Base-by-base conservation (phyloP, 2,113 vertebrate genomes). In the Strigops habroptila region DNA sequence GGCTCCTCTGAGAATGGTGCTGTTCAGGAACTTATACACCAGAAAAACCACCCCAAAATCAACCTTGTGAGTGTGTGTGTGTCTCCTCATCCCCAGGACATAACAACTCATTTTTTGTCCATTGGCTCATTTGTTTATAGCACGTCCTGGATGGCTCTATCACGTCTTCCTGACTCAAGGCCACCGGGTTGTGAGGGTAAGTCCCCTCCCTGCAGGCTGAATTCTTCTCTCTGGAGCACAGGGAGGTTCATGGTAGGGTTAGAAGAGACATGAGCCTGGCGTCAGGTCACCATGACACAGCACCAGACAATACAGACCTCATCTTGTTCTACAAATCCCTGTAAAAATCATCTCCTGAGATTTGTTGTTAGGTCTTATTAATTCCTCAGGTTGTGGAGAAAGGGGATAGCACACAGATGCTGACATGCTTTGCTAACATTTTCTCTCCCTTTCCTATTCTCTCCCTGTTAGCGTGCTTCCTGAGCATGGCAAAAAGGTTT, bases 61-160 rank as follows among this genome's bases (percentile, higher is more conserved):
- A 81, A 59, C 49, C 49, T 41, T 86, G 41, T 28, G 30, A 12
- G 13, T 31, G 43, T 52, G 48, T 41, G 35, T 52, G 57, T 46
- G 4, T 48, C 17, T 75, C 82, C 68, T 77, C 35, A 28, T 55
- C 70, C 64, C 17, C 12, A 31, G 91, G 88, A 81, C 57, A 51
- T 41, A 74, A 43, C 51, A 53, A 79, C 48, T 76, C 9, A 87
- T 71, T 51, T 80, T 79, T 93, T 63, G 27, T 59, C 63, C 22
- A 14, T 65, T 82, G 75, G 75, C 65, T 90, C 86, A 82, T 92
- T 59, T 87, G 82, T 95, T 94, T 94, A 90, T 24, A 80, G 57
- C 77, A 89, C 4, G 9, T 94, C 76, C 70, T 73, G 48, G 43
- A 79, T 67, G 94, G 55, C 41, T 92, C 57, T 67, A 30, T 80